Percentiles rank a stretch among this genome's conserved stretches.
These are phyloP conservation scores for Alligator sinensis DNA, from an alignment of 2,113 vertebrate species.

Conservation along the genomic window DNA sequence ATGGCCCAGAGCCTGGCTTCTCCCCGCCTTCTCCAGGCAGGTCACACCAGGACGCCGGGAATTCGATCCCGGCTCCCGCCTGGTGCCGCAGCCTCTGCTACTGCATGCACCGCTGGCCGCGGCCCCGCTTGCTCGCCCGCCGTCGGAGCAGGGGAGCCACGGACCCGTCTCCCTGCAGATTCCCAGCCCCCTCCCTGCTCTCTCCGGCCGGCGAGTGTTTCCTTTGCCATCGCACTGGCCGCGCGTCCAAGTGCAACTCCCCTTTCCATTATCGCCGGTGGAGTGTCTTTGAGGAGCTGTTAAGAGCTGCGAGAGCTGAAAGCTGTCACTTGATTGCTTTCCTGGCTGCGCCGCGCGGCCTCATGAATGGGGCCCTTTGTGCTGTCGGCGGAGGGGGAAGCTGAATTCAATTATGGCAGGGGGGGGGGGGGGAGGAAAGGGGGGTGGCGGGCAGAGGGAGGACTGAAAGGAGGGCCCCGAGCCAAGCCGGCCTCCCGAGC, in stretches of 20 bases:
- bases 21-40: neutral
- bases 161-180: too few species aligned
- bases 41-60: too few species aligned
- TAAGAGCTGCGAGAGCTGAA: slow-evolving; percentile 62
- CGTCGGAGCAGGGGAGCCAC: too few species aligned
- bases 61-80: too few species aligned
- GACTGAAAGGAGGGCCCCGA: neutral
- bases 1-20: neutral
- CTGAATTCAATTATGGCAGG: slow-evolving; percentile 75
- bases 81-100: too few species aligned
- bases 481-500: neutral
- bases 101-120: too few species aligned
- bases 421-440: neutral
- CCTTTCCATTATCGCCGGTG: slow-evolving; percentile 13
- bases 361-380: slow-evolving; percentile 79
- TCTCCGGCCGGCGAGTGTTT: neutral
- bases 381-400: slow-evolving; percentile 6
- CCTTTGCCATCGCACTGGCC: neutral
- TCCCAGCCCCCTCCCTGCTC: neutral
- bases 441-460: neutral
- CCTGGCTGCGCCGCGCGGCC: slow-evolving; percentile 1
- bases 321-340: slow-evolving; percentile 53
- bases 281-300: slow-evolving; percentile 74
- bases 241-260: neutral
- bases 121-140: too few species aligned